Conservation (phyloP, 2,888 invertebrate species). For the Lapara coniferarum region DNA sequence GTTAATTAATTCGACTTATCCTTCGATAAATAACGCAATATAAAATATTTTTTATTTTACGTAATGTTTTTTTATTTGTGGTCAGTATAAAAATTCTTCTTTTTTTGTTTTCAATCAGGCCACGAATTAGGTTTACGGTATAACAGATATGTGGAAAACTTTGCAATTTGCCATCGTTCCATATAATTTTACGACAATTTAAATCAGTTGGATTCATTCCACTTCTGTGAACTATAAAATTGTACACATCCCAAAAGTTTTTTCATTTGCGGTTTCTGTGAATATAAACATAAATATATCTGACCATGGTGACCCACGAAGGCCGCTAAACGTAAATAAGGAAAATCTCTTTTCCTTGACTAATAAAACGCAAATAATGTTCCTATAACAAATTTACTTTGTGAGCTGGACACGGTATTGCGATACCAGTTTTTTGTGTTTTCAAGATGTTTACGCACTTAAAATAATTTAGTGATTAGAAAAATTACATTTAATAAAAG, state of each 20-base stretch:
- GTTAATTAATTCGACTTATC: too few relatives aligned
- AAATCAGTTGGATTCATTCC: not conserved
- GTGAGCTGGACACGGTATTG: not conserved
- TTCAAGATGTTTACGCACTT: not conserved
- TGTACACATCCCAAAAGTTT: not conserved
- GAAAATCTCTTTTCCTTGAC: conserved; percentile 2
- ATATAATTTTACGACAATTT: conserved; percentile 6
- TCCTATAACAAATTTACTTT: not conserved
- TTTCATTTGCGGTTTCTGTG: conserved; percentile 10
- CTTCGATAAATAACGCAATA: too few relatives aligned
- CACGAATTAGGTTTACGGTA: not conserved
- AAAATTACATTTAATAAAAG: not conserved
- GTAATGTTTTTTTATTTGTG: too few relatives aligned
- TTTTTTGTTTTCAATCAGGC: too few relatives aligned
- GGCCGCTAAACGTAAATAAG: conserved; percentile 13
- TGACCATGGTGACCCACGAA: not conserved
- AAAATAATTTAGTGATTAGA: not conserved
- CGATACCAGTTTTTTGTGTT: conserved; percentile 17
- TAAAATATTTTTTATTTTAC: too few relatives aligned
- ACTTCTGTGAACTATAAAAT: not conserved
- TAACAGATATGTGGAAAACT: not conserved
- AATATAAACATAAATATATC: not conserved
- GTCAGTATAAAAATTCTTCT: too few relatives aligned
- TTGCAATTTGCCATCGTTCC: not conserved
- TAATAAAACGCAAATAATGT: not conserved